These are phyloP conservation scores for Empis stercorea DNA, from an alignment of 2,888 invertebrate species.

Conservation along the genomic window DNA sequence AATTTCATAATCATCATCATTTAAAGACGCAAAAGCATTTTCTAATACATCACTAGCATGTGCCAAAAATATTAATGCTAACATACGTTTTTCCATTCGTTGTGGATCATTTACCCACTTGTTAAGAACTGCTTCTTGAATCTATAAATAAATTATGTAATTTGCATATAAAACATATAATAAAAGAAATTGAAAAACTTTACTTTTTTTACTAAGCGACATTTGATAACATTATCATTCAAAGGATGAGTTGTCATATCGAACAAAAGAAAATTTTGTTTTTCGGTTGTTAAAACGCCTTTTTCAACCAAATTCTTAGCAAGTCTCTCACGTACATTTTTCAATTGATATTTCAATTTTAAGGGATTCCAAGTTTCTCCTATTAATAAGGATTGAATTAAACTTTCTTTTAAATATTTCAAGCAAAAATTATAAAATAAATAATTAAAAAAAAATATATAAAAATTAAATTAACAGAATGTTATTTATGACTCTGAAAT, in stretches of 20 bases:
- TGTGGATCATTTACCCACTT: slow-evolving; percentile 97
- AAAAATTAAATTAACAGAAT: too few species aligned
- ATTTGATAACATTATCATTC: slow-evolving; percentile 89
- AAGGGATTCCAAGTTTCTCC: slow-evolving; percentile 99
- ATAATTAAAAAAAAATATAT: too few species aligned
- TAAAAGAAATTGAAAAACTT: neutral
- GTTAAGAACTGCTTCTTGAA: slow-evolving; percentile 91
- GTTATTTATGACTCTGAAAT: too few species aligned
- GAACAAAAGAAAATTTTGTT: slow-evolving; percentile 97
- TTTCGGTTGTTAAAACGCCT: slow-evolving; percentile 96
- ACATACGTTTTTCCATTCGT: slow-evolving; percentile 88
- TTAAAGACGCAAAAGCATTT: slow-evolving; percentile 96
- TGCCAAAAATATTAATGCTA: slow-evolving; percentile 88
- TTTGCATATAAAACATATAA: neutral
- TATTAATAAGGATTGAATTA: too few species aligned
- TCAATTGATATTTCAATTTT: slow-evolving; percentile 93
- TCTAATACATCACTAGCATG: slow-evolving; percentile 98
- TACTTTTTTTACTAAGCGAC: slow-evolving; percentile 92
- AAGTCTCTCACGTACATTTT: slow-evolving; percentile 96
- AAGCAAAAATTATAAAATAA: too few species aligned
- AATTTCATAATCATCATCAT: slow-evolving; percentile 94
- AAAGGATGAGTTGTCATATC: slow-evolving; percentile 99
- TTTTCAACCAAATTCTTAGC: slow-evolving; percentile 99
- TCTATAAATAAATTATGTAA: slow-evolving; percentile 40
- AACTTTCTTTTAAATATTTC: too few species aligned